These are phyloP conservation scores for Epizoanthus ramosus DNA, from an alignment of 92 coral and sea anemone genomes.

Conservation along the genomic window DNA sequence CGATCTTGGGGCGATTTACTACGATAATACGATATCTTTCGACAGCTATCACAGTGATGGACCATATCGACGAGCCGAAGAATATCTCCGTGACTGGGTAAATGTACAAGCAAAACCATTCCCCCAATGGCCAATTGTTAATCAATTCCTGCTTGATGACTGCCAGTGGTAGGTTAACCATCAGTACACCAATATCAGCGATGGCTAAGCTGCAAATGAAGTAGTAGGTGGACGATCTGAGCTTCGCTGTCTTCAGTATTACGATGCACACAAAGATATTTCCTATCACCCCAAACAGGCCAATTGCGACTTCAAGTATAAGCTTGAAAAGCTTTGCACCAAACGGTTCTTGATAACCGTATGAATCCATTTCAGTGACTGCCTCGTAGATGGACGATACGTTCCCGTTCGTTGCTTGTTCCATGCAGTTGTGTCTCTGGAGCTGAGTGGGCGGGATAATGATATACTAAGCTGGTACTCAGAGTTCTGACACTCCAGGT, in stretches of 20 bases:
- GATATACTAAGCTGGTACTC: too few species aligned
- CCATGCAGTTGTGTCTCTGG: too few species aligned
- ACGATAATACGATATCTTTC: constrained; percentile 41
- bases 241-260: constrained; percentile 23
- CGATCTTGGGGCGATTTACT: constrained; percentile 31
- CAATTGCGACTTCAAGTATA: background rate
- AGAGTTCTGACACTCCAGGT: too few species aligned
- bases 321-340: constrained; percentile 34
- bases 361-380: background rate
- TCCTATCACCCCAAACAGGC: constrained; percentile 26
- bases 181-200: constrained; percentile 26
- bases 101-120: constrained; percentile 12
- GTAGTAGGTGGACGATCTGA: constrained; percentile 25
- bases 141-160: constrained; percentile 25
- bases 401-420: too few species aligned
- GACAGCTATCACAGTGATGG: constrained; percentile 34
- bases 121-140: constrained; percentile 22
- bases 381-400: background rate
- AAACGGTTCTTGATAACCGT: constrained; percentile 23
- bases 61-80: constrained; percentile 35
- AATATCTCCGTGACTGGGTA: constrained; percentile 33
- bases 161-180: constrained; percentile 15
- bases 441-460: too few species aligned
- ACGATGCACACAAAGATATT: constrained; percentile 36
- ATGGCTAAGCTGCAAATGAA: constrained; percentile 33